phyloP scores from a whole-genome alignment of 2,888 invertebrate species.

The Tryphoninae sp. region DNA sequence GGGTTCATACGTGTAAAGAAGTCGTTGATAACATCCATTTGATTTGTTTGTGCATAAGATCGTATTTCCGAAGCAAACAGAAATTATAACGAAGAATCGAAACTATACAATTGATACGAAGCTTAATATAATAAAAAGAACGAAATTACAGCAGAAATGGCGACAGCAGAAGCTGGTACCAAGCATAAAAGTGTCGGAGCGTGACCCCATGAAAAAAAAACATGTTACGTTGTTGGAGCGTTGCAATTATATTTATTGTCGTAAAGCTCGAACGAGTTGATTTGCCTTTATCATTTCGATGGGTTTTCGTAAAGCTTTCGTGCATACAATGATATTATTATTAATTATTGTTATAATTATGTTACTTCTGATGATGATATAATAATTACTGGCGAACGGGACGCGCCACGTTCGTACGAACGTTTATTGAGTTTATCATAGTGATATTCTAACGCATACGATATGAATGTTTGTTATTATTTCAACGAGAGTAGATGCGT shows the following conservation, averaged over 20 bases:
- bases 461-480: slow-evolving; percentile 40
- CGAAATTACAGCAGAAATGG: background rate
- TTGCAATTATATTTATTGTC: slow-evolving; percentile 70
- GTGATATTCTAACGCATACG: slow-evolving; percentile 36
- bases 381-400: slow-evolving; percentile 65
- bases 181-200: slow-evolving; percentile 62
- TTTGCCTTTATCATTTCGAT: slow-evolving; percentile 58
- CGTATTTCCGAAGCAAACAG: too few species aligned
- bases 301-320: slow-evolving; percentile 59
- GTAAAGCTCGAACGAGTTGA: slow-evolving; percentile 64
- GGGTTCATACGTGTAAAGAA: too few species aligned
- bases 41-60: background rate
- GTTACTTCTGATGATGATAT: slow-evolving; percentile 37
- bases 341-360: slow-evolving; percentile 61
- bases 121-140: background rate
- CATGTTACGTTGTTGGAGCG: slow-evolving; percentile 72
- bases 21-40: background rate
- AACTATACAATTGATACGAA: background rate
- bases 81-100: too few species aligned
- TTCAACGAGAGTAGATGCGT: slow-evolving; percentile 55
- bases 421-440: slow-evolving; percentile 41
- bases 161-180: slow-evolving; percentile 53
- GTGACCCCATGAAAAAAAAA: slow-evolving; percentile 67
- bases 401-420: slow-evolving; percentile 63
- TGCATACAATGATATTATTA: slow-evolving; percentile 74